Conservation (phyloP, 2,888 invertebrate genomes). For the Acleris holmiana region DNA sequence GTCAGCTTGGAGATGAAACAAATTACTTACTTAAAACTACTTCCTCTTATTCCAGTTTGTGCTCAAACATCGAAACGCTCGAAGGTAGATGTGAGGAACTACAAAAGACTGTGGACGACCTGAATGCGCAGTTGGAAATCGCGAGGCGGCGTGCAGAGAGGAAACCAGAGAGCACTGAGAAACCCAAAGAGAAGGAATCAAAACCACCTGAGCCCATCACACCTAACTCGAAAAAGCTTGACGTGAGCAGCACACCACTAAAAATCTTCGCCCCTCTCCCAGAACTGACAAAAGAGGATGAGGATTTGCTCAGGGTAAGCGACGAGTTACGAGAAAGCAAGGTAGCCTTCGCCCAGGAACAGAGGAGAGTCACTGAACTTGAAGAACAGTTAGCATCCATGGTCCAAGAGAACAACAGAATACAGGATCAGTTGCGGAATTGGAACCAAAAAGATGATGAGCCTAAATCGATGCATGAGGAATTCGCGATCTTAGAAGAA, state of each 20-base stretch:
- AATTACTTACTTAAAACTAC: conserved; percentile 22
- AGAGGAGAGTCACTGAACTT: conserved; percentile 88
- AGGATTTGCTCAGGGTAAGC: conserved; percentile 84
- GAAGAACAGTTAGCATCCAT: conserved; percentile 90
- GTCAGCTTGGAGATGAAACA: conserved; percentile 22
- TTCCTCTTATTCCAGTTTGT: conserved; percentile 81
- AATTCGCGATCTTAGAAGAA: conserved; percentile 93
- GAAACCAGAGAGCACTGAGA: conserved; percentile 70
- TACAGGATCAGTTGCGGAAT: conserved; percentile 88
- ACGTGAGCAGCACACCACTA: conserved; percentile 63
- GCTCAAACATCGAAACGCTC: conserved; percentile 90
- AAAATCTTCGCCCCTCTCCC: conserved; percentile 71
- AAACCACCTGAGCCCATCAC: conserved; percentile 52
- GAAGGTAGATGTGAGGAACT: conserved; percentile 94
- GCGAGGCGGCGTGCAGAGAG: conserved; percentile 85
- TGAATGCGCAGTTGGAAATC: conserved; percentile 85
- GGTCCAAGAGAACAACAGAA: conserved; percentile 87
- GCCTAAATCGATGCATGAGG: conserved; percentile 92
- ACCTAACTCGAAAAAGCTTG: conserved; percentile 58
- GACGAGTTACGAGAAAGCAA: conserved; percentile 89
- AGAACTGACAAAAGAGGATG: conserved; percentile 80
- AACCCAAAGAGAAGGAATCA: conserved; percentile 73
- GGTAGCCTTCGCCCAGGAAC: conserved; percentile 88
- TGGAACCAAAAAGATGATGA: conserved; percentile 88
- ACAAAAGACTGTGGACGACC: conserved; percentile 91